Base-by-base conservation (phyloP, 1,140 invertebrate genomes). In the Leptinotarsa texana region DNA sequence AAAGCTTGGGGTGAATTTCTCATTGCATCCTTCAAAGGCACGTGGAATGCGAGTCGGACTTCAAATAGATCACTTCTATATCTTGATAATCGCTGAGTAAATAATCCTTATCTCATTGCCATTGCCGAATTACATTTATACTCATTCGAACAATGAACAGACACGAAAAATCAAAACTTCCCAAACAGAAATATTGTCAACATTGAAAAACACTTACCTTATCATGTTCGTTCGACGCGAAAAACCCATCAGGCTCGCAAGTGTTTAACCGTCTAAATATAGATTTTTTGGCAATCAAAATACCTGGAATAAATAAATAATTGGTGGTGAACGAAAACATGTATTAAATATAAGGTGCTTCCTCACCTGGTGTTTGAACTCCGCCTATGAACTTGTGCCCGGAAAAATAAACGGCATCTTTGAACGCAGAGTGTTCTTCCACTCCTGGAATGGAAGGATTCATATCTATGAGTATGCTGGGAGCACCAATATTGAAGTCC, bases 331-430 rank as follows among this genome's bases (percentile, higher is more conserved):
- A 17, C 17, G 17, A 62, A 62, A 62, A 62, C 21, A 3, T 62
- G 33, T 42, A 42, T 3, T 3, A 42, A 42, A 42, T 42, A 42
- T 42, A 11, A 42, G 33, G 8, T 42, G 33, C 51, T 57, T 5
- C 1, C 83, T 82, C 77, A 89, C 88, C 86, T 86, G 95, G 95
- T 15, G 95, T 95, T 82, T 95, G 93, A 0, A 95, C 91, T 11
- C 96, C 96, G 1, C 96, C 96, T 61, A 96, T 89, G 84, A 97
- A 96, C 84, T 97, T 97, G 86, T 96, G 95, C 49, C 93, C 92
- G 33, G 95, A 95, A 82, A 97, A 95, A 83, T 95, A 96, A 63
- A 97, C 89, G 1, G 95, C 95, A 87, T 98, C 96, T 83, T 97
- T 97, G 83, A 84, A 74, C 89, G 85, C 3, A 33, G 77, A 69